Percentiles rank a stretch among this genome's conserved stretches.
These are phyloP conservation scores for Drosophila pandora DNA, from an alignment of 1,140 invertebrate species.

Conservation along the genomic window DNA sequence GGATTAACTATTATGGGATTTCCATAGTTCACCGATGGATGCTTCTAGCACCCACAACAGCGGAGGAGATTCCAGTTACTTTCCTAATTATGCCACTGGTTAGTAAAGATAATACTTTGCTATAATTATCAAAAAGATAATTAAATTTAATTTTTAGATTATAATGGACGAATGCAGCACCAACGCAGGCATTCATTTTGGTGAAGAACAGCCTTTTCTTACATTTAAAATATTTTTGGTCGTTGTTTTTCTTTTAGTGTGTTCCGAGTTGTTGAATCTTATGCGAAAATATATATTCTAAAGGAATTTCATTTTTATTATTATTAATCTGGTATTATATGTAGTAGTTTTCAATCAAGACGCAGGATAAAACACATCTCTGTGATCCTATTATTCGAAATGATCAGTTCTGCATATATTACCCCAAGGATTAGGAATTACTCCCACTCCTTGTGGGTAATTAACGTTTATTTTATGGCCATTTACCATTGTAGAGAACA, in stretches of 20 bases:
- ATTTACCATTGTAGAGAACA: slow-evolving; percentile 38
- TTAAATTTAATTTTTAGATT: not conserved
- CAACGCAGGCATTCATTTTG: not conserved
- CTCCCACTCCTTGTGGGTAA: slow-evolving; percentile 40
- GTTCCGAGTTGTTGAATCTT: not conserved
- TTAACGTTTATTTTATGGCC: slow-evolving; percentile 69
- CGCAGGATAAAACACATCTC: too few relatives aligned
- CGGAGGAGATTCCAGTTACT: slow-evolving; percentile 21
- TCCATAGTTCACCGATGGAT: slow-evolving; percentile 23
- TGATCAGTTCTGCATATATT: too few relatives aligned
- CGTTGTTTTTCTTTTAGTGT: not conserved
- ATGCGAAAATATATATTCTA: too few relatives aligned
- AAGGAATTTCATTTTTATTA: too few relatives aligned
- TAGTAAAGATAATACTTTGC: not conserved
- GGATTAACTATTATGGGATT: not conserved
- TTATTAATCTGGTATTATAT: too few relatives aligned
- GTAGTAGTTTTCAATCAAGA: too few relatives aligned
- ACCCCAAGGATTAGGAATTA: not conserved
- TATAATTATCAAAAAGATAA: too few relatives aligned
- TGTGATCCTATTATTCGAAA: too few relatives aligned
- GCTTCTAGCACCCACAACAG: slow-evolving; percentile 8
- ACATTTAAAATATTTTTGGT: not conserved
- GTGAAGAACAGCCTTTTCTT: not conserved
- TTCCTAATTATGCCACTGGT: slow-evolving; percentile 4
- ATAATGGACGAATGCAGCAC: not conserved